phyloP scores from a whole-genome alignment of 2,113 vertebrate species.

The Platichthys flesus region DNA sequence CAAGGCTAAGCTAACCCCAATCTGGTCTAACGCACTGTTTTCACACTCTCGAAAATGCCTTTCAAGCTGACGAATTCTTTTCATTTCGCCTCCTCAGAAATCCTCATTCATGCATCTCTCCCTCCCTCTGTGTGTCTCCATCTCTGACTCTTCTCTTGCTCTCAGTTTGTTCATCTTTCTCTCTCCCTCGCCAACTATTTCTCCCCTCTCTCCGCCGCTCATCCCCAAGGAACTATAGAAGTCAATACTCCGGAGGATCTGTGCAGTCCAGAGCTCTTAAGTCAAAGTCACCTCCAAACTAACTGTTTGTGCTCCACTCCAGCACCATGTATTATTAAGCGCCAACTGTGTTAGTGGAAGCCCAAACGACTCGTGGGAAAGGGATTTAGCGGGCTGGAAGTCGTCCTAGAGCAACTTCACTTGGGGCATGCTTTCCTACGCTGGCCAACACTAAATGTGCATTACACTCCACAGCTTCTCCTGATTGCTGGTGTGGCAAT shows the following conservation, averaged over 20 bases:
- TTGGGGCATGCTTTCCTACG: not conserved
- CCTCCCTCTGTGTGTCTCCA: conserved; percentile 10
- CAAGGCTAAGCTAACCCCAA: not conserved
- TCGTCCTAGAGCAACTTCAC: conserved; percentile 61
- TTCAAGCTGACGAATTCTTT: conserved; percentile 36
- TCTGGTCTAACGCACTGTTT: conserved; percentile 46
- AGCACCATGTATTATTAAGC: conserved; percentile 59
- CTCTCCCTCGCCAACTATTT: conserved; percentile 4
- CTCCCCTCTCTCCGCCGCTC: not conserved
- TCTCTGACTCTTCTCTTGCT: conserved; percentile 18
- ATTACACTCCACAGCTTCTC: conserved; percentile 9
- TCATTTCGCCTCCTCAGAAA: conserved; percentile 30
- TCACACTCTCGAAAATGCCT: conserved; percentile 44
- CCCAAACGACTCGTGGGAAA: conserved; percentile 51
- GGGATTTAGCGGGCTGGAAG: conserved; percentile 53
- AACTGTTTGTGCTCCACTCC: not conserved
- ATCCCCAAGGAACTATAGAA: conserved; percentile 40
- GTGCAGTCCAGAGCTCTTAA: conserved; percentile 48
- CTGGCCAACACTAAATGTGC: conserved; percentile 6
- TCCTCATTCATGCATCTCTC: conserved; percentile 24
- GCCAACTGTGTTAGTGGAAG: conserved; percentile 49
- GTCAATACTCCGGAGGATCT: conserved; percentile 29
- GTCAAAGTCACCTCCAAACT: conserved; percentile 71
- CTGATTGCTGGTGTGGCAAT: conserved; percentile 3
- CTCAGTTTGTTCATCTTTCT: conserved; percentile 1